Evolutionary conservation across 2,888 invertebrate genomes (phyloP).

Genomic region (Drosophila leonis): DNA sequence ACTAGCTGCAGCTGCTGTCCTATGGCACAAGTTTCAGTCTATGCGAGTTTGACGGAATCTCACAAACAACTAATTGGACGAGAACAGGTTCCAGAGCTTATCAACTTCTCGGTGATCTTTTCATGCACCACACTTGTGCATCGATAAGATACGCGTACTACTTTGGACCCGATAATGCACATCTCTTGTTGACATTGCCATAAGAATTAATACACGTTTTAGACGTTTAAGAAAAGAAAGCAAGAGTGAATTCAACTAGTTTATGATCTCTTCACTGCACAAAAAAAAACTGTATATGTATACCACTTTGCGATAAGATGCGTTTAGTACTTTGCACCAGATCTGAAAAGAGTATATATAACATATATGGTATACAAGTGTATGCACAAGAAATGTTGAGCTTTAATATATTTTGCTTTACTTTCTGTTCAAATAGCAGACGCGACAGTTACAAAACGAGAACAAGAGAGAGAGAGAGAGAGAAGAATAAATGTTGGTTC

Average conservation of each 20-base stretch:
- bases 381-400: background rate
- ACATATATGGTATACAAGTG: background rate
- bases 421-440: background rate
- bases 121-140: background rate
- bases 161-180: background rate
- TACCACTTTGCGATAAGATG: background rate
- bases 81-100: conserved; percentile 3
- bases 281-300: background rate
- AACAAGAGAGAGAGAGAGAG: background rate
- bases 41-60: too few relatives aligned
- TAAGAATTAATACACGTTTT: background rate
- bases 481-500: background rate
- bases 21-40: too few relatives aligned
- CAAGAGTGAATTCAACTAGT: background rate
- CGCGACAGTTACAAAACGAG: background rate
- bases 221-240: too few relatives aligned
- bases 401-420: background rate
- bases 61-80: background rate
- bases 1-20: background rate
- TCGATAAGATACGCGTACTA: conserved; percentile 1
- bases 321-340: background rate
- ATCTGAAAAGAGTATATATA: background rate
- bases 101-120: conserved; percentile 14
- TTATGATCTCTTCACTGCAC: conserved; percentile 1
- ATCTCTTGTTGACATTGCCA: background rate